Base-by-base conservation (phyloP, 2,797 vertebrate species). In the Acanthurus lineatus region DNA sequence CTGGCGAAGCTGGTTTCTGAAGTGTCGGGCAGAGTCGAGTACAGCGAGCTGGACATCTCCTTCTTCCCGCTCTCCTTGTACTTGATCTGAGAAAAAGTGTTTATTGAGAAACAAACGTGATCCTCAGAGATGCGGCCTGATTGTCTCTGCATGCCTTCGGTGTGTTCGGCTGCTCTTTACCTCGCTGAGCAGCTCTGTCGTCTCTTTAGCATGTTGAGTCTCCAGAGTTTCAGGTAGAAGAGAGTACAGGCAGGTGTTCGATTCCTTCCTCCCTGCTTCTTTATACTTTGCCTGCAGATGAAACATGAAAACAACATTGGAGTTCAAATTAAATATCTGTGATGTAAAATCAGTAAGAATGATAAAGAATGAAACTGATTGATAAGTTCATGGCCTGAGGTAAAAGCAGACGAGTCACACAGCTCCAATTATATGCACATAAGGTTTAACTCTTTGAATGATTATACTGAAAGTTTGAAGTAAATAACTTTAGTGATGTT, bases 271-370 rank as follows among this genome's bases (percentile, higher is more conserved):
- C 32, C 92, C 90, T 32, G 81, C 90, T 71, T 95, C 94, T 92
- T 96, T 97, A 79, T 99, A 99, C 73, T 97, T 97, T n/a, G 92
- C 85, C 97, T 98, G 88, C 45, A 82, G 32, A 12, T 4, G 12
- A 12, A 1, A 12, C 45, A 48, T 17, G 1, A 48, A 12, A 11
- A 48, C 45, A 48, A 48, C 45, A 14, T 14, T 25, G 25, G 25
- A 25, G 25, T 25, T 25, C 25, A 25, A 40, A 40, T 40, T 40
- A 40, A 40, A 6, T 40, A 1, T 1, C 38, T 40, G 38, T 40
- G 38, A 40, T 9, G 38, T 40, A 40, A 40, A 40, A 40, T 40
- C 38, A 40, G 38, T 38, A 38, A 8, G 8, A 38, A 4, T 38
- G 38, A 38, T 38, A 1, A 6, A 6, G 38, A 40, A 40, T 40